Base-by-base conservation (phyloP, 2,113 vertebrate species). In the Otolemur garnettii region DNA sequence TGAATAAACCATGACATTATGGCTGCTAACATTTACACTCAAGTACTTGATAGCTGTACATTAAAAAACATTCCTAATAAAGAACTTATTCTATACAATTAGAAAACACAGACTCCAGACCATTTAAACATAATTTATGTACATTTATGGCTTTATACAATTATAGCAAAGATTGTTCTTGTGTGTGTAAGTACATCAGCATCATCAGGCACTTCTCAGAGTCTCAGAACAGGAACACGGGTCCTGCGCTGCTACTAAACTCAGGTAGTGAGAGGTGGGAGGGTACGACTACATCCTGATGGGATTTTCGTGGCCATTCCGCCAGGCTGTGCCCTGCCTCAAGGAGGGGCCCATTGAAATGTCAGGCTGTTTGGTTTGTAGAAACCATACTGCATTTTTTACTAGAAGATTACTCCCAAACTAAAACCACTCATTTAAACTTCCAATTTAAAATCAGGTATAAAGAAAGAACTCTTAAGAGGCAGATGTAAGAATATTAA, bases 81-180 rank as follows among this genome's bases (percentile, higher is more conserved):
- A 97, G 95, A 97, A 93, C 93, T 98, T 88, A 97, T 96, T 98
- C 90, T 96, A 66, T 62, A 92, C 77, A 78, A 89, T 80, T 81
- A 50, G 78, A 92, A 98, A 98, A 98, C 97, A 98, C 98, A 97
- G 97, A 98, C 98, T 98, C 96, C 98, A 98, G 97, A 97, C 97
- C 98, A 98, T 98, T 98, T 98, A 97, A 98, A 98, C 98, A 97
- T 98, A 96, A 98, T 99, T 99, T 99, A 99, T 99, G 98, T 99
- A 99, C 99, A 99, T 98, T 98, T 99, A 99, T 99, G 99, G 99
- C 99, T 99, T 99, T 99, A 98, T 99, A 99, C 99, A 99, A 97
- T 97, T 98, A 98, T 97, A 98, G 98, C 98, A 98, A 99, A 98
- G 98, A 99, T 99, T 98, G 98, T 99, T 99, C 98, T 99, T 98